Conservation (phyloP, 2,888 invertebrate species). For the Strigamia maritima region DNA sequence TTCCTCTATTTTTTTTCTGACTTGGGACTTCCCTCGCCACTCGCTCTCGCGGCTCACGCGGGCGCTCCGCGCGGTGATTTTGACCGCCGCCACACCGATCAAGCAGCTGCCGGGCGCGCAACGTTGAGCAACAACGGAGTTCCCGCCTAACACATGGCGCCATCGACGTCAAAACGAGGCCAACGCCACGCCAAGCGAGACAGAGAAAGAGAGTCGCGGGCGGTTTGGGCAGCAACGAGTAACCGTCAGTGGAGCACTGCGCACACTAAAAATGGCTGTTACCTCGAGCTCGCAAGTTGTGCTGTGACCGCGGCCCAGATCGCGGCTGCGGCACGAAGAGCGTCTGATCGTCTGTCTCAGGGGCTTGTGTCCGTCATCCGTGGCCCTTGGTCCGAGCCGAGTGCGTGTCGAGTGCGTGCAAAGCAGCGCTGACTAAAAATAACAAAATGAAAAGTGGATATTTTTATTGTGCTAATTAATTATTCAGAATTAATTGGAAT, state of each 20-base stretch:
- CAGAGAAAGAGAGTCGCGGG: not conserved
- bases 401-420: slow-evolving; percentile 26
- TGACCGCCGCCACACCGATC: slow-evolving; percentile 24
- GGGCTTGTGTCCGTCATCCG: slow-evolving; percentile 12
- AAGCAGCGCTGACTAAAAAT: slow-evolving; percentile 31
- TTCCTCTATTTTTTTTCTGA: not conserved
- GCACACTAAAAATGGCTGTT: slow-evolving; percentile 24
- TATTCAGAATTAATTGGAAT: slow-evolving; percentile 42
- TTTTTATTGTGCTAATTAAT: slow-evolving; percentile 42
- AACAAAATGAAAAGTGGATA: slow-evolving; percentile 37
- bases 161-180: slow-evolving; percentile 27
- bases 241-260: slow-evolving; percentile 3
- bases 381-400: slow-evolving; percentile 28
- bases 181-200: slow-evolving; percentile 17
- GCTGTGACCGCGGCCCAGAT: slow-evolving; percentile 21
- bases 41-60: slow-evolving; percentile 8
- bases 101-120: slow-evolving; percentile 17
- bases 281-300: slow-evolving; percentile 22
- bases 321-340: not conserved
- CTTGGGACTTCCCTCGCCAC: slow-evolving; percentile 18
- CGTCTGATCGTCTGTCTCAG: not conserved
- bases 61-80: slow-evolving; percentile 16
- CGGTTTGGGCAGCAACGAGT: slow-evolving; percentile 15
- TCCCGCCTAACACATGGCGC: slow-evolving; percentile 23
- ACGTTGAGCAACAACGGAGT: not conserved